Evolutionary conservation across 92 coral and sea anemone genomes (phyloP).

Genomic region (Paragorgia papillata): DNA sequence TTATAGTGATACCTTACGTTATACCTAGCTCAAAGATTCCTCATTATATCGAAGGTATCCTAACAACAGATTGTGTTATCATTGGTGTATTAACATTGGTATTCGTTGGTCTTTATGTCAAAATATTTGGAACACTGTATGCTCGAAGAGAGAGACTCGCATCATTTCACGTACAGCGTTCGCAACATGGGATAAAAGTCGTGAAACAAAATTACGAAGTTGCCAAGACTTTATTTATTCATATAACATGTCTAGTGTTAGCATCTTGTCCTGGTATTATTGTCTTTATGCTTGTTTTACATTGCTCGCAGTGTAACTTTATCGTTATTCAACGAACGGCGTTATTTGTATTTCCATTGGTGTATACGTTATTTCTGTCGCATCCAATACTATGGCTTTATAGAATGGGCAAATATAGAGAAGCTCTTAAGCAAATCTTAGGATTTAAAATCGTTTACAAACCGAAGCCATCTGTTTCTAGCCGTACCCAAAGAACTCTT

Average conservation of each 20-base stretch:
- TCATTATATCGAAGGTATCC: background rate
- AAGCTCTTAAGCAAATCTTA: background rate
- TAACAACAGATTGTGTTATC: background rate
- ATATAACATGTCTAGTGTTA: background rate
- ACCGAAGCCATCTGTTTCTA: too few species aligned
- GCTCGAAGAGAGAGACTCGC: background rate
- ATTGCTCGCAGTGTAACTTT: background rate
- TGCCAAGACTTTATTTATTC: background rate
- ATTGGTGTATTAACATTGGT: background rate
- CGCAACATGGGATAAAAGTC: background rate
- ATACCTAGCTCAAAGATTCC: background rate
- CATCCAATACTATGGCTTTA: slow-evolving; percentile 2
- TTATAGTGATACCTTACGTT: background rate
- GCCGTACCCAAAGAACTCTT: too few species aligned
- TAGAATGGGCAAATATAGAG: background rate
- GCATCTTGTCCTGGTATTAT: background rate
- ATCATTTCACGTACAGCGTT: background rate
- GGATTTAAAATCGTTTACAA: background rate
- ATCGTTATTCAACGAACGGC: background rate
- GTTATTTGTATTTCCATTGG: background rate
- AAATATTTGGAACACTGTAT: background rate
- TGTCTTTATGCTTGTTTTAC: background rate
- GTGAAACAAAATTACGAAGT: slow-evolving; percentile 22
- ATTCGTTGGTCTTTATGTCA: background rate
- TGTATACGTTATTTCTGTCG: background rate